Evolutionary conservation across 2,888 invertebrate species (phyloP), one percentile per base, ranked within the genome.

Genomic region (Tetanocera ferruginea): DNA sequence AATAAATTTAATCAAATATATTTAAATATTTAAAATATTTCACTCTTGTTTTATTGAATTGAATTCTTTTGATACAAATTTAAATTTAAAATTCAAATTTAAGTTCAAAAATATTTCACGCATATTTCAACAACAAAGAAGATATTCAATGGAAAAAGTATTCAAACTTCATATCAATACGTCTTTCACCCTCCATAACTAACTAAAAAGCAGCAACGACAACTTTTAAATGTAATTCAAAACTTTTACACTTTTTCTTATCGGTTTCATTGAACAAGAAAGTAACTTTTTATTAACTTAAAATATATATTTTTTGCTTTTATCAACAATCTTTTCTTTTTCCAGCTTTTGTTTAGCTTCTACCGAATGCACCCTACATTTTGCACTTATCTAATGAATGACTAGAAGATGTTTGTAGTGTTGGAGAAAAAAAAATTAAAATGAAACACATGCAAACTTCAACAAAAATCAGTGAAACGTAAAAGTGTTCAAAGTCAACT

Each of bases 401-500:
- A 19, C 34, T 66, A 6, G 34, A 31, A 37, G 31, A 66, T 31
- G 37, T 66, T 43, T 43, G 43, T 11, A 43, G 43, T 43, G 43
- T 43, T 43, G 14, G 1, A 6, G 14, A 43, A 43, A 43, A 43
- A 14, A 11, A 14, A 66, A 66, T 19, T 37, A 72, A 25, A 55
- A 71, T 6, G 6, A 52, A 23, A 17, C 37, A 55, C 55, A 75
- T 64, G 51, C 51, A 66, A 75, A 74, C 31, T 62, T 51, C 64
- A 51, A 5, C 83, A 86, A 84, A 85, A 87, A 80, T 85, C 88
- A 86, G 85, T 86, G 87, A 87, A 87, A 83, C 86, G 88, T 84
- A 85, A 87, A 87, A 87, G 87, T 86, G 87, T 88, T 87, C 85
- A 87, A 87, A 87, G 88, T 85, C 86, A 87, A 86, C 84, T 85